Evolutionary conservation across 1,140 invertebrate species (phyloP).

Genomic region (Galendromus occidentalis): DNA sequence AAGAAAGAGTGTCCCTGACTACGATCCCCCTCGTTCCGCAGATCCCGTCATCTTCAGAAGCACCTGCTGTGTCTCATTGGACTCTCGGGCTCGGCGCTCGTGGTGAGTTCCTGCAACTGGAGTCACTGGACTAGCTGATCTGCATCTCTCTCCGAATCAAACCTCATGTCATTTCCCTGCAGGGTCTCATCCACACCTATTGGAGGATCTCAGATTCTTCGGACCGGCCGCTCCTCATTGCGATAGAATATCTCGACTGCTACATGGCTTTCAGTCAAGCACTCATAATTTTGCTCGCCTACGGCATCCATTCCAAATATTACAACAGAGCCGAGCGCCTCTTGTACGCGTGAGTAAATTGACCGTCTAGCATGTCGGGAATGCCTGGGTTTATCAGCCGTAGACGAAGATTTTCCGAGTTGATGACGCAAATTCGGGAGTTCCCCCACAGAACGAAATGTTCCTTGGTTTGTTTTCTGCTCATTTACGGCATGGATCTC

Average conservation of each 20-base stretch:
- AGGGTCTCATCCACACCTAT: not conserved
- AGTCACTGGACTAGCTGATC: no score
- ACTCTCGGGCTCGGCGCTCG: not conserved
- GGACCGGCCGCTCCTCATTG: not conserved
- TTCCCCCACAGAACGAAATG: no score
- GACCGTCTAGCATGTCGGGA: no score
- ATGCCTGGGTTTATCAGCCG: no score
- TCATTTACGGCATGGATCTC: no score
- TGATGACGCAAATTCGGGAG: no score
- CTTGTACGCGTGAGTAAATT: constrained; percentile 4
- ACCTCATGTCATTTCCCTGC: not conserved
- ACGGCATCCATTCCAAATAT: constrained; percentile 8
- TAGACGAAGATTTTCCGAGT: no score
- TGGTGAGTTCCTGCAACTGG: not conserved
- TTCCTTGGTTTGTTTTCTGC: no score
- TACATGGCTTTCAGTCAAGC: constrained; percentile 2
- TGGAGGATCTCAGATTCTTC: not conserved
- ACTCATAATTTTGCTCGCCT: not conserved
- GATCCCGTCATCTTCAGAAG: not conserved
- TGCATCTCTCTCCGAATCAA: no score
- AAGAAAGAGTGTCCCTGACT: not conserved
- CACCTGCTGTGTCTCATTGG: not conserved
- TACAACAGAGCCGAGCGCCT: not conserved
- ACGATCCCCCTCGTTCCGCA: not conserved
- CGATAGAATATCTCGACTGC: not conserved